Evolutionary conservation across 2,888 invertebrate species (phyloP).

Genomic region (Pemphredon lugubris): DNA sequence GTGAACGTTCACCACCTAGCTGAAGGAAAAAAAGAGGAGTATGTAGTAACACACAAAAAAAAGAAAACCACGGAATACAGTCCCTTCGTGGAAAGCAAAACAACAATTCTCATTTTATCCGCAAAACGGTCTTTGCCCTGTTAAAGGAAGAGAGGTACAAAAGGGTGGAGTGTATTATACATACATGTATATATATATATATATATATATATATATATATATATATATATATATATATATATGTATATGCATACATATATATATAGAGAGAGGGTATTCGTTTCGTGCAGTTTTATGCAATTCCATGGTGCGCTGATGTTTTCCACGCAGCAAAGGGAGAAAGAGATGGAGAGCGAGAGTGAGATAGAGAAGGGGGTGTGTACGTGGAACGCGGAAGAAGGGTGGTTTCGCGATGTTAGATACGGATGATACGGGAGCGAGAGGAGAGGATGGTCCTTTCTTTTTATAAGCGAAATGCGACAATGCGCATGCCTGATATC

Average conservation of each 20-base stretch:
- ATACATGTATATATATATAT: no score
- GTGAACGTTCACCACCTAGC: no score
- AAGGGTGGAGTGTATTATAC: not conserved
- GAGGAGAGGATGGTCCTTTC: slow-evolving; percentile 43
- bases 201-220: no score
- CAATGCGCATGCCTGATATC: slow-evolving; percentile 75
- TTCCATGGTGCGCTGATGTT: slow-evolving; percentile 12
- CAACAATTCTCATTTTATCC: not conserved
- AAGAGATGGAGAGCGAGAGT: no score
- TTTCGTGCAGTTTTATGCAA: not conserved
- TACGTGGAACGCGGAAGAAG: slow-evolving; percentile 9
- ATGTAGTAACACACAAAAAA: no score
- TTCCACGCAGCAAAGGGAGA: not conserved
- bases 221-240: no score
- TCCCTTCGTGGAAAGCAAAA: no score
- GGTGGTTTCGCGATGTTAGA: slow-evolving; percentile 7
- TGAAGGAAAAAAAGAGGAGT: no score
- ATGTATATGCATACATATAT: not conserved
- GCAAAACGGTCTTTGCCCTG: slow-evolving; percentile 2
- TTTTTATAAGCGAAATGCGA: slow-evolving; percentile 35
- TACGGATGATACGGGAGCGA: slow-evolving; percentile 16
- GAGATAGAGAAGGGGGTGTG: no score
- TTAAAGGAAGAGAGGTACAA: not conserved
- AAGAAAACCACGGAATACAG: no score
- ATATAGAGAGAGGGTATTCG: not conserved